Evolutionary conservation across 2,888 invertebrate species (phyloP), one percentile per base, ranked within the genome.

Genomic region (Nymphalis urticae): DNA sequence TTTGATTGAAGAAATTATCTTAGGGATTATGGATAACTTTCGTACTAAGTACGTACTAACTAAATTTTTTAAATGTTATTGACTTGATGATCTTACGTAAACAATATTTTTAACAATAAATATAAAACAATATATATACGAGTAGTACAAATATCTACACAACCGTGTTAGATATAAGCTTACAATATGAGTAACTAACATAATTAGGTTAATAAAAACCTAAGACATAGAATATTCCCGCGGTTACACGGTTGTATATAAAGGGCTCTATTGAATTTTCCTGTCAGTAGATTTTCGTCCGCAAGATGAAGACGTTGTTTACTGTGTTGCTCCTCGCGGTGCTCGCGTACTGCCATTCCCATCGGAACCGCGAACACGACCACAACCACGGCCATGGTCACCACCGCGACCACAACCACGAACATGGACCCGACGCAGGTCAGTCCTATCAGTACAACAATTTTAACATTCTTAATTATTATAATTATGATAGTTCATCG

Each of bases 281-380:
- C 58, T 9, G 64, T 48, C 53, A 70, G 70, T 70, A n/a, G 4
- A 47, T 32, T 24, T 48, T 42, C 27, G 48, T 32, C 19, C 13
- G 36, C 48, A 64, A 59, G 48, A 70, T 70, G 70, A 64, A 58
- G 53, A 70, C 62, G 61, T 68, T 68, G 64, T 42, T 62, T 27
- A 64, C 8, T 42, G 36, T 48, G 6, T 48, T 58, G 58, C 64
- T 70, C n/a, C 58, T 70, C 8, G 62, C 24, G 17, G 64, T 19
- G 58, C 50, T 61, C 24, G 50, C 48, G 60, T 51, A 19, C 17
- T 36, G 42, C 27, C 54, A 70, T n/a, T 47, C 60, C 48, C 64
- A 64, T 47, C 64, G 60, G 32, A 1, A 60, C 19, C 60, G 48
- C 32, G 27, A 58, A 17, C 63, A 71, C 17, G 50, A 62, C 51